Evolutionary conservation across 2,888 invertebrate genomes (phyloP), one percentile per base, ranked within the genome.

Genomic region (Druceiella hillmani): DNA sequence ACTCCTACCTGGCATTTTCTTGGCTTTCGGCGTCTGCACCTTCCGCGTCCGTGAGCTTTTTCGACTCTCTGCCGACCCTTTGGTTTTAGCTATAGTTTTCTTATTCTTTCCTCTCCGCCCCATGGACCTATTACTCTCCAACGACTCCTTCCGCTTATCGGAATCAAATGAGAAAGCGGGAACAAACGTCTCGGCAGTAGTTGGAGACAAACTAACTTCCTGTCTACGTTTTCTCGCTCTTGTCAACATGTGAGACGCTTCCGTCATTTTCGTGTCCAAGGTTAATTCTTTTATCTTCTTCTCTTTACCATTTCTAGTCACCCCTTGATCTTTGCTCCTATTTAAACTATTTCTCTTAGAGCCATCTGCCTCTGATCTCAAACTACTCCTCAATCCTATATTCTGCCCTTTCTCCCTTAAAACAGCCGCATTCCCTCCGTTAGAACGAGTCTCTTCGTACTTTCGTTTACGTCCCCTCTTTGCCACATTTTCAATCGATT

Each of bases 401-500:
- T 67, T 69, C 33, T 70, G 69, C 0, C 65, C 66, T 32, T 68
- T 69, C 36, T 70, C 69, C n/a, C 69, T 53, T 1, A 70, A 45
- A n/a, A n/a, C n/a, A n/a, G n/a, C n/a, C n/a, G n/a, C 0, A 68
- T 66, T 0, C 67, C 66, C 39, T 64, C 69, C 25, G 0, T 53
- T 12, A 0, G n/a, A n/a, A n/a, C n/a, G n/a, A n/a, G 52, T 50
- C 15, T 68, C 67, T 6, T 66, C 66, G 34, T 58, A 53, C 10
- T 56, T 59, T 13, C 69, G 48, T 43, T 70, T 70, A 2, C 69
- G 51, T 0, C 54, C 52, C 1, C 48, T 46, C 0, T 57, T 54
- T 41, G 65, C 68, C 12, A 68, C 66, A 30, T 70, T 70, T 41
- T 70, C 69, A 32, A 69, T 69, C 0, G 69, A 69, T 44, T 70